Base-by-base conservation (phyloP, 2,888 invertebrate genomes). In the Xestia ashworthii region DNA sequence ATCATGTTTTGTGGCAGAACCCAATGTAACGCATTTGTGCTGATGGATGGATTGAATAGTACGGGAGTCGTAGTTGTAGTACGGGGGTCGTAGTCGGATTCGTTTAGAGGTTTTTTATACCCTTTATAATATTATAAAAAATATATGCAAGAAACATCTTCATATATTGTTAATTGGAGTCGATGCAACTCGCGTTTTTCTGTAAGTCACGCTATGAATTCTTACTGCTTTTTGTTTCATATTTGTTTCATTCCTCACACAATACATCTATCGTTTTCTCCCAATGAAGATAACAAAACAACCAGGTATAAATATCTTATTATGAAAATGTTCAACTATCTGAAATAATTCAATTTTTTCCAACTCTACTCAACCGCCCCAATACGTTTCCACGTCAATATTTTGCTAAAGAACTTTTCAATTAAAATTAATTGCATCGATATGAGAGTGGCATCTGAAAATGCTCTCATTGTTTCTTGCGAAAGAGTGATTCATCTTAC, bases 371-470 rank as follows among this genome's bases (percentile, higher is more conserved):
- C 46, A 44, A 66, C 50, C 44, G n/a, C 38, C 5, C 9, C 58
- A 22, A 55, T 38, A 58, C 44, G 6, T 58, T 73, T 72, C 48
- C 69, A 70, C 55, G 53, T 41, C 44, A 66, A 70, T 73, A 73
- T 55, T 73, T 73, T 67, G 48, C 38, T 32, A 67, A 73, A 70
- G 67, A 80, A 71, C 38, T 60, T 62, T 80, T 74, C 44, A 74
- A 84, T 65, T 68, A 65, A 80, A 71, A 71, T 74, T 74, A 80
- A 74, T 84, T 82, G 81, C 67, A 41, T 68, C 67, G 58, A 53
- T 74, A 80, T 74, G 58, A n/a, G 32, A 48, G 32, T 64, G 71
- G n/a, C 55, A 64, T 71, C 80, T 80, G 80, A 48, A 79, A 74
- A 71, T 38, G 16, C 58, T 74, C 5, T 41, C 25, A 64, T 74